These are phyloP conservation scores for Eurytoma californica DNA, from an alignment of 2,888 invertebrate species.

Conservation along the genomic window DNA sequence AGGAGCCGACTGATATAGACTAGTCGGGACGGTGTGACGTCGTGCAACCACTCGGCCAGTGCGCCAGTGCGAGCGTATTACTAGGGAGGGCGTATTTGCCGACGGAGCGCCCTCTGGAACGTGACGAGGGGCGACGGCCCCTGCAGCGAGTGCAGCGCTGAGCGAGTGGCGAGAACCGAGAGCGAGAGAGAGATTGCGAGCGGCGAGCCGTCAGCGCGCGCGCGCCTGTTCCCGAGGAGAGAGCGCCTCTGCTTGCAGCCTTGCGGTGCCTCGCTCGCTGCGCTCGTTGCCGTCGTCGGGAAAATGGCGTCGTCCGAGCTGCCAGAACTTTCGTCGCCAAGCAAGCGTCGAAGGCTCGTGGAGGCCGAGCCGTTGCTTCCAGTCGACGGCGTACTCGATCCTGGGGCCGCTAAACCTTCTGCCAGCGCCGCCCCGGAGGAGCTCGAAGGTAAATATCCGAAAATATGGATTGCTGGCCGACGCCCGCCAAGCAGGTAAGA, in stretches of 20 bases:
- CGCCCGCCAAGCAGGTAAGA: constrained; percentile 63
- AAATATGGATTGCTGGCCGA: constrained; percentile 65
- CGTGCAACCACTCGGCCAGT: not conserved
- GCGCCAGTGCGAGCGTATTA: no score
- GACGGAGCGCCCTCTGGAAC: not conserved
- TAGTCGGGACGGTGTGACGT: not conserved
- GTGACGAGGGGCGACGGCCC: not conserved
- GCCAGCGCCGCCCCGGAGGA: constrained; percentile 65
- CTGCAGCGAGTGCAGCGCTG: constrained; percentile 10
- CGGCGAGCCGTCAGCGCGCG: constrained; percentile 17
- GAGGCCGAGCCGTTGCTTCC: constrained; percentile 52
- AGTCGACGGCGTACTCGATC: not conserved
- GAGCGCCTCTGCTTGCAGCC: constrained; percentile 38
- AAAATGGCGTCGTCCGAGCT: constrained; percentile 75
- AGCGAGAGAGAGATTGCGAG: not conserved
- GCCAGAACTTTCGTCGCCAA: constrained; percentile 71
- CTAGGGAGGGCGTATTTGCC: not conserved
- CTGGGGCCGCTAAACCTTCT: constrained; percentile 58
- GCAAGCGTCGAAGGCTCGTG: constrained; percentile 38
- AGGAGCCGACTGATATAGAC: no score
- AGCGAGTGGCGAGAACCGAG: constrained; percentile 2
- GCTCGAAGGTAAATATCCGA: constrained; percentile 69
- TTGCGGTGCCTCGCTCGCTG: constrained; percentile 14
- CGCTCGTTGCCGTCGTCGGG: constrained; percentile 62
- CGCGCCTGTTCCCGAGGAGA: constrained; percentile 6